A percentile compares a stretch with the other conserved stretches of the same genome.
Conservation (phyloP, 2,888 invertebrate species). For the Morpho helenor region DNA sequence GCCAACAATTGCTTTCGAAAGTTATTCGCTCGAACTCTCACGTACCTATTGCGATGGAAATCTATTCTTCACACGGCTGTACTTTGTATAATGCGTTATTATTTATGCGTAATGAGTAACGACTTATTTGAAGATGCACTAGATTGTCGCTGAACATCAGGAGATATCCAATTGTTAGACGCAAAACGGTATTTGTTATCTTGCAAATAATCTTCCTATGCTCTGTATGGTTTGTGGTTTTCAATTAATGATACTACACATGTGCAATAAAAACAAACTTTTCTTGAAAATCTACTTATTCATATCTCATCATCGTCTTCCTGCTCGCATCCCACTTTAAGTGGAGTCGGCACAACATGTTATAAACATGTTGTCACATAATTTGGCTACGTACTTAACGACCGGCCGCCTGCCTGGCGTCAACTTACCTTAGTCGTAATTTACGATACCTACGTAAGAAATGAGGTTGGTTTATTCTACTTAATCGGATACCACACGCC, state of each 20-base stretch:
- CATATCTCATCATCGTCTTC: too few species aligned
- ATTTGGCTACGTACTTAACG: too few species aligned
- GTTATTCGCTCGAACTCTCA: constrained; percentile 25
- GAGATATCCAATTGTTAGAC: constrained; percentile 5
- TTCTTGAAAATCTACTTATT: too few species aligned
- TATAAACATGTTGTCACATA: too few species aligned
- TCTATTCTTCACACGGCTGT: constrained; percentile 29
- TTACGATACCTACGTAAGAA: too few species aligned
- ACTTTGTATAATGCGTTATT: constrained; percentile 26
- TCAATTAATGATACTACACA: neutral
- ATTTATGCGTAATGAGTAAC: constrained; percentile 24
- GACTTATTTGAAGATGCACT: constrained; percentile 19
- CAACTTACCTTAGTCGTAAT: too few species aligned
- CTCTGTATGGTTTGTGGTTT: neutral
- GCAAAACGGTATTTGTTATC: neutral
- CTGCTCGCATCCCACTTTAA: too few species aligned
- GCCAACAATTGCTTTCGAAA: constrained; percentile 33
- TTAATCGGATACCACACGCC: too few species aligned
- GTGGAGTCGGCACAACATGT: too few species aligned
- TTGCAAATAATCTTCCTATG: neutral
- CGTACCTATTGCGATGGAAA: constrained; percentile 30
- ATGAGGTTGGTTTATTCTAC: too few species aligned
- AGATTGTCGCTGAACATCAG: constrained; percentile 11
- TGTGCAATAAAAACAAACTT: neutral
- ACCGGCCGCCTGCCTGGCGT: too few species aligned